These are phyloP conservation scores for Cylloceria caligata DNA, from an alignment of 2,888 invertebrate genomes.

Conservation along the genomic window DNA sequence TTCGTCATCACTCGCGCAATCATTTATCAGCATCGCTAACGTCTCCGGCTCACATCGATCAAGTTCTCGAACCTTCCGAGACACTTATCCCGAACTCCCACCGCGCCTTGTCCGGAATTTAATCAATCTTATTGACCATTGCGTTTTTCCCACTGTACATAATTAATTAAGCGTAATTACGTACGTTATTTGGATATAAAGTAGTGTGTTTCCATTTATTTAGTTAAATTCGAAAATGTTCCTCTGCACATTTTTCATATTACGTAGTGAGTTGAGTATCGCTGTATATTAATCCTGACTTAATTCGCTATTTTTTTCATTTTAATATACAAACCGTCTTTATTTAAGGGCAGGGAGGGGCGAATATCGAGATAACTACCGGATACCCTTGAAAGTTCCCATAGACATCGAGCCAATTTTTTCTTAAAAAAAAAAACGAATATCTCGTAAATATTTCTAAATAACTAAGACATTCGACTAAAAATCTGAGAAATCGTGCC, in stretches of 20 bases:
- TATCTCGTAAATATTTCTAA: not conserved
- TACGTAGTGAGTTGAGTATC: not conserved
- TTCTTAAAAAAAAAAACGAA: not conserved
- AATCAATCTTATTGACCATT: not conserved
- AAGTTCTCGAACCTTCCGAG: not conserved
- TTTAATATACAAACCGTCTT: too few species aligned
- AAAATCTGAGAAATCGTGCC: not conserved
- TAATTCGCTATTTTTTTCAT: not conserved
- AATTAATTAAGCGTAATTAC: conserved; percentile 4
- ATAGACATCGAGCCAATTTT: not conserved
- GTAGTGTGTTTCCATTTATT: not conserved
- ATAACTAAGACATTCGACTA: conserved; percentile 8
- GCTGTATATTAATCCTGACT: not conserved
- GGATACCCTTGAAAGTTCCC: not conserved
- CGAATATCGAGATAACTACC: too few species aligned
- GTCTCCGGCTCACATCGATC: conserved; percentile 14
- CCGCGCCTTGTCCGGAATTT: conserved; percentile 4
- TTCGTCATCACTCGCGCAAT: conserved; percentile 6
- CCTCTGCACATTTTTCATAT: not conserved
- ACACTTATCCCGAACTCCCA: conserved; percentile 3
- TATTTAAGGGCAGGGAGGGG: too few species aligned
- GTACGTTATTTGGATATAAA: not conserved
- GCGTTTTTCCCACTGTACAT: conserved; percentile 4
- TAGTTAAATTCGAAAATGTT: not conserved
- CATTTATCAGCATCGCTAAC: conserved; percentile 18